A percentile compares a stretch with the other conserved stretches of the same genome.
These are phyloP conservation scores for Eupithecia centaureata DNA, from an alignment of 2,888 invertebrate genomes.

Conservation along the genomic window DNA sequence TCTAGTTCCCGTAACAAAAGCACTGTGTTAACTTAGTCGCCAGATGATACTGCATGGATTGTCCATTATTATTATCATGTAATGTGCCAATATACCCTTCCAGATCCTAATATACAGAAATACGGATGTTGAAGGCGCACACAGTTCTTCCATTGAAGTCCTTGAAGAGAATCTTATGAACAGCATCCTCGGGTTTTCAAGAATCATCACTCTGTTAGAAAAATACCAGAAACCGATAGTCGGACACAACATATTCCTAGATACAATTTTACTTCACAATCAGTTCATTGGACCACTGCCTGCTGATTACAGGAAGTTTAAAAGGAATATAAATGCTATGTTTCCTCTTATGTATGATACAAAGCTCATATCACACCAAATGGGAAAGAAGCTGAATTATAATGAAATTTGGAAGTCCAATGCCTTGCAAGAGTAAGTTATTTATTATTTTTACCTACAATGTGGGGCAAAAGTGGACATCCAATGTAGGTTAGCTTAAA, in stretches of 20 bases:
- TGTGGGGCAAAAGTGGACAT: too few species aligned
- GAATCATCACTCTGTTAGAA: constrained; percentile 85
- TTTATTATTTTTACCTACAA: not conserved
- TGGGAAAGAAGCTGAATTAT: constrained; percentile 72
- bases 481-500: too few species aligned
- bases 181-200: constrained; percentile 86
- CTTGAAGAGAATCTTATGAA: constrained; percentile 80
- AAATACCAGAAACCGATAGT: constrained; percentile 87
- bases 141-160: constrained; percentile 60
- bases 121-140: constrained; percentile 70
- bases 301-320: constrained; percentile 85
- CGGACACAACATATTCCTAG: constrained; percentile 90
- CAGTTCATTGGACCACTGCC: constrained; percentile 89
- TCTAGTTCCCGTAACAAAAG: too few species aligned
- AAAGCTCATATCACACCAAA: constrained; percentile 86
- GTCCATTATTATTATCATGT: not conserved
- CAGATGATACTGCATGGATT: too few species aligned
- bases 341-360: constrained; percentile 90
- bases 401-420: constrained; percentile 81
- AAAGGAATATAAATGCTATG: constrained; percentile 82
- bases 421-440: constrained; percentile 76
- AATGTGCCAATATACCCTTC: constrained; percentile 47
- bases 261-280: constrained; percentile 87
- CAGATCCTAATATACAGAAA: constrained; percentile 74
- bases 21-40: too few species aligned